Percentiles rank a stretch among this genome's conserved stretches.
Evolutionary conservation across 1,140 invertebrate species (phyloP).

Genomic region (Polypedilum pembai): DNA sequence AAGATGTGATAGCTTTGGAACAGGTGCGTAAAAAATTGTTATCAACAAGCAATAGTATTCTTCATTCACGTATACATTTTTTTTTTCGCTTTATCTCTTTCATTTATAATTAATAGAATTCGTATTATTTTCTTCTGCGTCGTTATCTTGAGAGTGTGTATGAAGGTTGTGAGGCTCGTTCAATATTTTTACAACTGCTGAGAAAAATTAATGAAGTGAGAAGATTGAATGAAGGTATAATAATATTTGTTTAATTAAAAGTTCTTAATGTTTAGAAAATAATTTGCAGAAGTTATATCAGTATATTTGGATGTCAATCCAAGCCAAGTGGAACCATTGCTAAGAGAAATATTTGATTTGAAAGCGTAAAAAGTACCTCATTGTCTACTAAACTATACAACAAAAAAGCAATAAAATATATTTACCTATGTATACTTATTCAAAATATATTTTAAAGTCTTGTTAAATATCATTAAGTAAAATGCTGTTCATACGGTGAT

Average conservation of each 20-base stretch:
- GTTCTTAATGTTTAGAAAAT: background rate
- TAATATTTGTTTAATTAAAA: background rate
- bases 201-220: slow-evolving; percentile 81
- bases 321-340: slow-evolving; percentile 75
- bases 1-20: slow-evolving; percentile 76
- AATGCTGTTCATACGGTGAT: too few species aligned
- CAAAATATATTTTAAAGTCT: too few species aligned
- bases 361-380: slow-evolving; percentile 44
- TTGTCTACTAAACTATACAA: too few species aligned
- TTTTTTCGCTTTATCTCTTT: slow-evolving; percentile 37
- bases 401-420: too few species aligned
- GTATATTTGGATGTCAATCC: slow-evolving; percentile 88
- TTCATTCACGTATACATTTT: slow-evolving; percentile 5
- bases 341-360: slow-evolving; percentile 89
- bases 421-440: too few species aligned
- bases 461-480: too few species aligned
- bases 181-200: slow-evolving; percentile 76
- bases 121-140: slow-evolving; percentile 79
- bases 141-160: slow-evolving; percentile 78
- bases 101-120: slow-evolving; percentile 55
- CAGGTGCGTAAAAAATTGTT: slow-evolving; percentile 52
- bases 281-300: slow-evolving; percentile 60
- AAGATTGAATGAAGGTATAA: slow-evolving; percentile 60
- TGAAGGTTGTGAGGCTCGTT: slow-evolving; percentile 73
- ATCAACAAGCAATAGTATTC: slow-evolving; percentile 30